phyloP scores from a whole-genome alignment of 64 coral and sea anemone genomes.

The Actinia tenebrosa region DNA sequence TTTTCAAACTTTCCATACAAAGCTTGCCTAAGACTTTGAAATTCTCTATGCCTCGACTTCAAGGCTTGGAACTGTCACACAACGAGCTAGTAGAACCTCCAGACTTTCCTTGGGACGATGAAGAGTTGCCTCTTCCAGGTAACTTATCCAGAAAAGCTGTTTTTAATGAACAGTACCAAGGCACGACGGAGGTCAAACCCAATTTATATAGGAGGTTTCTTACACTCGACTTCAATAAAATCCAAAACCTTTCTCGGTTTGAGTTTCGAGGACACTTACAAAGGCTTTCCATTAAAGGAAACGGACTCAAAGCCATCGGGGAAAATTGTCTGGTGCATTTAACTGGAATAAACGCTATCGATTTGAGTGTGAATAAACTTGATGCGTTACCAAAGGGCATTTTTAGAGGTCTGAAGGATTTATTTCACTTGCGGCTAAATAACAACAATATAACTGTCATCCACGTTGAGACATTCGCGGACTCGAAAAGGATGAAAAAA shows the following conservation, averaged over 20 bases:
- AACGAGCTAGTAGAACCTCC: constrained; percentile 47
- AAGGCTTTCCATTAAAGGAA: constrained; percentile 56
- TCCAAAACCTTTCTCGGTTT: constrained; percentile 37
- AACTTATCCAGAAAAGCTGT: constrained; percentile 31
- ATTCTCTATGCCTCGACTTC: constrained; percentile 53
- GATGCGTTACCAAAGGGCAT: constrained; percentile 28
- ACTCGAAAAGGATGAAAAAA: constrained; percentile 15
- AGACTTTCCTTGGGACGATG: constrained; percentile 58
- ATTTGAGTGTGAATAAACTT: constrained; percentile 55
- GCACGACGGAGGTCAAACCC: constrained; percentile 18
- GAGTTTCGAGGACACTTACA: constrained; percentile 51
- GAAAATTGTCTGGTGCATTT: constrained; percentile 31
- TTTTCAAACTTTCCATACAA: constrained; percentile 21
- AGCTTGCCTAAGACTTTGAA: constrained; percentile 23
- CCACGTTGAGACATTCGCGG: constrained; percentile 21
- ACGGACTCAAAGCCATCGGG: constrained; percentile 38
- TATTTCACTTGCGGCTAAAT: constrained; percentile 44
- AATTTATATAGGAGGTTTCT: constrained; percentile 69
- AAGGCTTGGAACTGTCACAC: constrained; percentile 40
- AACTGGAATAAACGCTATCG: constrained; percentile 44
- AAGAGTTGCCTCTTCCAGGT: constrained; percentile 31
- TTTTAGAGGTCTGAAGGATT: constrained; percentile 22
- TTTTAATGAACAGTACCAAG: constrained; percentile 56
- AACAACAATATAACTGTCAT: constrained; percentile 61
- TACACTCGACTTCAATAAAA: constrained; percentile 52